Evolutionary conservation across 1,140 invertebrate species (phyloP).

Genomic region (Orchestia grillus): DNA sequence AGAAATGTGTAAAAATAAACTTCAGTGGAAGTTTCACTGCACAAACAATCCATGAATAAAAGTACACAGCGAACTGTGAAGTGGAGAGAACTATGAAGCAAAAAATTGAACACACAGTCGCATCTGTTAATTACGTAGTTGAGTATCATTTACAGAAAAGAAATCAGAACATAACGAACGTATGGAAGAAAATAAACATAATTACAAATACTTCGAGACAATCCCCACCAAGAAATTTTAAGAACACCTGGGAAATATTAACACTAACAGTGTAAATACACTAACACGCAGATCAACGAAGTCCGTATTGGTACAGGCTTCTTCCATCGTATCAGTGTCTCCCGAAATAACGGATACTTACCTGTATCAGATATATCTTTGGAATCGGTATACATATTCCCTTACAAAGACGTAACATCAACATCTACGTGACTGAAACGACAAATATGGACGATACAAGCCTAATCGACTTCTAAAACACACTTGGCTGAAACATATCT

Average conservation of each 20-base stretch:
- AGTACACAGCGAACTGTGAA: background rate
- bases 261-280: background rate
- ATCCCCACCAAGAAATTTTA: background rate
- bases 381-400: background rate
- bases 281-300: background rate
- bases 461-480: too few relatives aligned
- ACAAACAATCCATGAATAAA: background rate
- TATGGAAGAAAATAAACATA: background rate
- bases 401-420: background rate
- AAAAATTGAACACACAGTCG: background rate
- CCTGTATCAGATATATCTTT: background rate
- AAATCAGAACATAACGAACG: background rate
- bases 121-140: too few relatives aligned
- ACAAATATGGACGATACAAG: too few relatives aligned
- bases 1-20: too few relatives aligned
- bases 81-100: background rate
- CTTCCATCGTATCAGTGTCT: background rate
- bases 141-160: background rate
- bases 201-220: background rate
- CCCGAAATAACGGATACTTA: background rate
- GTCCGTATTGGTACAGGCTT: background rate
- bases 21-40: too few relatives aligned
- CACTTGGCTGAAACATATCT: too few relatives aligned
- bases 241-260: background rate
- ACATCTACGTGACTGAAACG: background rate